These are phyloP conservation scores for Peribatodes rhomboidaria DNA, from an alignment of 2,888 invertebrate genomes.

Conservation along the genomic window DNA sequence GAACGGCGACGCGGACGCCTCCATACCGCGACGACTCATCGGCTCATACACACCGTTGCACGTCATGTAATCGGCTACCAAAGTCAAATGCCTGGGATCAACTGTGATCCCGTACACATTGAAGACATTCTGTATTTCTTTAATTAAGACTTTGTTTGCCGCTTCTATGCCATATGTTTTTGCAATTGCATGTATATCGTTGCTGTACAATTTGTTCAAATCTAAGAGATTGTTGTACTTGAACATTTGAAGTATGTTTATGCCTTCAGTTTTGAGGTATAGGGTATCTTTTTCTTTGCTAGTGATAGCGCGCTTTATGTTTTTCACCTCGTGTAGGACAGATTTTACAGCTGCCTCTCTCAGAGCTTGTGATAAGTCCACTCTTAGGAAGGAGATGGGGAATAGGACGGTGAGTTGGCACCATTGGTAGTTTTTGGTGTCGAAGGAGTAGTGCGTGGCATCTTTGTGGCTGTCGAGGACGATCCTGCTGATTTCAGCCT, in stretches of 20 bases:
- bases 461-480: conserved; percentile 74
- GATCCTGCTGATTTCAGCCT: conserved; percentile 63
- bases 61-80: conserved; percentile 99
- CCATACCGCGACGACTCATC: conserved; percentile 96
- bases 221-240: conserved; percentile 92
- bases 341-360: conserved; percentile 90
- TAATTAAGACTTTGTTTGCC: conserved; percentile 95
- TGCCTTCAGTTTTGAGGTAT: conserved; percentile 97
- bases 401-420: conserved; percentile 93
- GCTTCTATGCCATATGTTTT: conserved; percentile 98
- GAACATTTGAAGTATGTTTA: conserved; percentile 96
- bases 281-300: conserved; percentile 88
- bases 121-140: conserved; percentile 98
- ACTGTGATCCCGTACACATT: conserved; percentile 98
- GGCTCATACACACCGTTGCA: conserved; percentile 96
- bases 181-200: conserved; percentile 97
- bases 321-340: conserved; percentile 92
- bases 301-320: conserved; percentile 94
- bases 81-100: conserved; percentile 95
- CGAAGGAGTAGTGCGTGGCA: conserved; percentile 90
- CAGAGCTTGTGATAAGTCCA: conserved; percentile 92
- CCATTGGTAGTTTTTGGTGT: conserved; percentile 92
- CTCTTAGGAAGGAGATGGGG: conserved; percentile 77
- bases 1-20: conserved; percentile 95
- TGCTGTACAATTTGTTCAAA: conserved; percentile 94